These are phyloP conservation scores for Sphenopsis melanotis DNA, from an alignment of 2,797 vertebrate genomes.

Conservation along the genomic window DNA sequence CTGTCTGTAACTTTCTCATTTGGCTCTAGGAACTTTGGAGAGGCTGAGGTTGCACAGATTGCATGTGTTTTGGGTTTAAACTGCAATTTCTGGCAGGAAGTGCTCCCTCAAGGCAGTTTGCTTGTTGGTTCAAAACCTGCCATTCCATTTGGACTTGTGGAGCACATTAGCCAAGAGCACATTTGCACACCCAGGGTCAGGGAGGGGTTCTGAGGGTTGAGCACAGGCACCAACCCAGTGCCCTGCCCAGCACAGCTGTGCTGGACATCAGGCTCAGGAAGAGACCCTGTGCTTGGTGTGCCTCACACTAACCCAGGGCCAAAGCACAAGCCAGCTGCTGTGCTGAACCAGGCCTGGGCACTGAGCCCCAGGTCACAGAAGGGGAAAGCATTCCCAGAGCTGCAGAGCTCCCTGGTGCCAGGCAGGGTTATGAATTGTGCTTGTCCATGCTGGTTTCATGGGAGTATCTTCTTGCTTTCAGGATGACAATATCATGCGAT, in stretches of 20 bases:
- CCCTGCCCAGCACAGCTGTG: background rate
- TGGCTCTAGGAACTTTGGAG: background rate
- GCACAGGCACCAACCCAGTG: background rate
- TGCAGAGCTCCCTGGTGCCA: background rate
- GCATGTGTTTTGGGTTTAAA: background rate
- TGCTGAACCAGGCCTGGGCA: background rate
- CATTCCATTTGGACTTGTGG: background rate
- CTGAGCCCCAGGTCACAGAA: background rate
- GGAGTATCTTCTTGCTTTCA: slow-evolving; percentile 60
- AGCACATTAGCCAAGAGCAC: background rate
- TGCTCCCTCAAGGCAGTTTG: background rate
- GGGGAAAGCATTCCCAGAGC: background rate
- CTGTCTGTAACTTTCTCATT: background rate
- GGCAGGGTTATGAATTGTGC: background rate
- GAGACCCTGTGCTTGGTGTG: background rate
- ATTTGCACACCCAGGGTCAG: background rate
- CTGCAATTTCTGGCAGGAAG: background rate
- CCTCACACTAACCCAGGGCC: background rate
- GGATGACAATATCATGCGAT: slow-evolving; percentile 98
- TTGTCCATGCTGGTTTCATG: background rate
- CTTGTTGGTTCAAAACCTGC: background rate
- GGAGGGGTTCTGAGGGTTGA: background rate
- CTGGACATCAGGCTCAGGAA: background rate
- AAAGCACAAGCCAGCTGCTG: background rate
- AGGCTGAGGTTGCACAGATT: background rate